Percentiles rank a stretch among this genome's conserved stretches.
phyloP scores from a whole-genome alignment of 2,113 vertebrate species.

The Phycodurus eques region DNA sequence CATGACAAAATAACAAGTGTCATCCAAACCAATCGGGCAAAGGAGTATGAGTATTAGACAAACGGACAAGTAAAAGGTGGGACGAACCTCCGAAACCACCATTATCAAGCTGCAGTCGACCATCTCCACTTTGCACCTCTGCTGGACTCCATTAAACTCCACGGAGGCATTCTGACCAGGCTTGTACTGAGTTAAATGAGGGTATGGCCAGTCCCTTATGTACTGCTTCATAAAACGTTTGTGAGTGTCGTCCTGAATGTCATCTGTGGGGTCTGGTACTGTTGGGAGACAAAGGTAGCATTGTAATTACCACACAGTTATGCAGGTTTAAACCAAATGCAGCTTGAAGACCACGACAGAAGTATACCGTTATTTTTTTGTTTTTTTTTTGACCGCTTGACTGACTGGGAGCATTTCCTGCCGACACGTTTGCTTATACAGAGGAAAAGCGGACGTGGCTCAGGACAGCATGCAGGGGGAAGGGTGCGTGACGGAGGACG shows the following conservation, averaged over 20 bases:
- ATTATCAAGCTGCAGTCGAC: constrained; percentile 88
- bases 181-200: constrained; percentile 83
- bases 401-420: too few species aligned
- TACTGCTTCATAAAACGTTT: constrained; percentile 83
- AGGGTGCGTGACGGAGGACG: too few species aligned
- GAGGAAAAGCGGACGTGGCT: too few species aligned
- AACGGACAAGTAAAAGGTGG: background rate
- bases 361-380: too few species aligned
- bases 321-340: too few species aligned
- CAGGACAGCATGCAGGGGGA: too few species aligned
- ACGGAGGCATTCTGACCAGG: constrained; percentile 80
- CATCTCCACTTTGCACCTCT: constrained; percentile 81
- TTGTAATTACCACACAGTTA: background rate
- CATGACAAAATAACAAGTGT: background rate
- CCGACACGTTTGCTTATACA: too few species aligned
- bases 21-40: background rate
- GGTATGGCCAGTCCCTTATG: constrained; percentile 84
- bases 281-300: constrained; percentile 3
- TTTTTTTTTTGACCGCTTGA: too few species aligned
- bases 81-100: constrained; percentile 75
- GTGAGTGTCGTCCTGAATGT: constrained; percentile 82
- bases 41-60: background rate
- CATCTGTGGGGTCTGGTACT: constrained; percentile 82
- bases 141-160: constrained; percentile 82
- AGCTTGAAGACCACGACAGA: too few species aligned